A percentile compares a stretch with the other conserved stretches of the same genome.
Evolutionary conservation across 1,140 invertebrate species (phyloP).

Genomic region (Babylonia areolata): DNA sequence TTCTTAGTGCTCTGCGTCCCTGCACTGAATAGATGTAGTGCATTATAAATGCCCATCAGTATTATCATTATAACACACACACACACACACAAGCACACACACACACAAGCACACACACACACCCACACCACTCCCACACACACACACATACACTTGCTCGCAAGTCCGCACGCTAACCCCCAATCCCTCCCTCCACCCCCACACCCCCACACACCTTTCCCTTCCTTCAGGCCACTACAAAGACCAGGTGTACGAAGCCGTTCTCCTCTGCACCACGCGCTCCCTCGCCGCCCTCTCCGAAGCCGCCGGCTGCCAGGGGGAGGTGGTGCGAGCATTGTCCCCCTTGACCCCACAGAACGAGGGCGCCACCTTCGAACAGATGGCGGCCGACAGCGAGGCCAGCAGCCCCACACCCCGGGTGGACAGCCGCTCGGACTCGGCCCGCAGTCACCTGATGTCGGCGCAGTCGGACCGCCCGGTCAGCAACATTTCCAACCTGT

Average conservation of each 20-base stretch:
- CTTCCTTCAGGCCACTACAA: conserved; percentile 64
- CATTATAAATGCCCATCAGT: no score
- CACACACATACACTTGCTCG: not conserved
- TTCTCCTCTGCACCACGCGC: conserved; percentile 62
- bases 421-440: conserved; percentile 48
- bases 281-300: conserved; percentile 71
- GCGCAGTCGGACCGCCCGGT: conserved; percentile 49
- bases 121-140: not conserved
- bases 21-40: no score
- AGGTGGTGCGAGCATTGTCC: conserved; percentile 64
- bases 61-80: no score
- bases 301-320: conserved; percentile 69
- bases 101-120: no score
- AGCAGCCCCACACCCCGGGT: conserved; percentile 42
- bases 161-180: no score
- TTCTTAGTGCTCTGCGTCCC: no score
- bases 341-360: conserved; percentile 55
- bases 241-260: conserved; percentile 68
- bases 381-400: conserved; percentile 45
- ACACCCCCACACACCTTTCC: not conserved
- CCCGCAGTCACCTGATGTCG: conserved; percentile 42
- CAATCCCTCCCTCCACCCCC: not conserved
- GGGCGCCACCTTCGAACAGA: not conserved
- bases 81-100: no score
- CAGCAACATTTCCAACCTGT: conserved; percentile 68